A percentile compares a stretch with the other conserved stretches of the same genome.
These are phyloP conservation scores for Caenorhabditis briggsae DNA, from an alignment of 1,140 invertebrate species.

Conservation along the genomic window DNA sequence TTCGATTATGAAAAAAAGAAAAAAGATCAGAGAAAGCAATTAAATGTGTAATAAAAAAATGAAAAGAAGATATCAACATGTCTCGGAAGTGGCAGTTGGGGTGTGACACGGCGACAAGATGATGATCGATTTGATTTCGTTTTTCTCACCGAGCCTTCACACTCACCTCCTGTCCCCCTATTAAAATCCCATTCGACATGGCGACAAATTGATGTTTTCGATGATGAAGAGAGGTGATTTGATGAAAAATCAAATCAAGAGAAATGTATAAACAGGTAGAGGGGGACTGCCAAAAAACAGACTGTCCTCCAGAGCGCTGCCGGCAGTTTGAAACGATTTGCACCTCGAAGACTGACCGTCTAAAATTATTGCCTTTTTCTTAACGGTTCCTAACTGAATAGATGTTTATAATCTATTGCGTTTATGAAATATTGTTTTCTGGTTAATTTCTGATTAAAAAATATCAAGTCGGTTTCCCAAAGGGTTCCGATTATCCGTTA, in stretches of 20 bases:
- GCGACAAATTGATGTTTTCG: conserved; percentile 9
- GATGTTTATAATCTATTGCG: too few relatives aligned
- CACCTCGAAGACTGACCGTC: too few relatives aligned
- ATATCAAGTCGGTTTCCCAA: too few relatives aligned
- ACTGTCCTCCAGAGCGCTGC: too few relatives aligned
- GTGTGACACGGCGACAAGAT: conserved; percentile 31
- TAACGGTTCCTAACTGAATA: too few relatives aligned
- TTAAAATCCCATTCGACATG: conserved; percentile 31
- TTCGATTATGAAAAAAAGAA: neutral
- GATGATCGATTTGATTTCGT: conserved; percentile 48
- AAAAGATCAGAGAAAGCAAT: neutral
- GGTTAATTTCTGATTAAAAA: too few relatives aligned
- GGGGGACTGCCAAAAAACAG: too few relatives aligned
- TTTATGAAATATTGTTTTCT: too few relatives aligned
- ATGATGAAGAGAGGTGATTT: neutral
- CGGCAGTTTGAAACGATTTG: too few relatives aligned
- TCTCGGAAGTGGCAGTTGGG: neutral
- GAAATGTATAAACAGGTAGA: too few relatives aligned
- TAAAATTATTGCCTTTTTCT: too few relatives aligned
- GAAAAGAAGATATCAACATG: conserved; percentile 35
- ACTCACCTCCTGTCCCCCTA: conserved; percentile 3
- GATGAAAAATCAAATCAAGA: neutral
- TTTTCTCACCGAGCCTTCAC: neutral
- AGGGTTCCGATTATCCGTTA: too few relatives aligned
- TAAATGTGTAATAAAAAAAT: conserved; percentile 49